A percentile compares a stretch with the other conserved stretches of the same genome.
These are phyloP conservation scores for Phyllotreta striolata DNA, from an alignment of 2,888 invertebrate species.

Conservation along the genomic window DNA sequence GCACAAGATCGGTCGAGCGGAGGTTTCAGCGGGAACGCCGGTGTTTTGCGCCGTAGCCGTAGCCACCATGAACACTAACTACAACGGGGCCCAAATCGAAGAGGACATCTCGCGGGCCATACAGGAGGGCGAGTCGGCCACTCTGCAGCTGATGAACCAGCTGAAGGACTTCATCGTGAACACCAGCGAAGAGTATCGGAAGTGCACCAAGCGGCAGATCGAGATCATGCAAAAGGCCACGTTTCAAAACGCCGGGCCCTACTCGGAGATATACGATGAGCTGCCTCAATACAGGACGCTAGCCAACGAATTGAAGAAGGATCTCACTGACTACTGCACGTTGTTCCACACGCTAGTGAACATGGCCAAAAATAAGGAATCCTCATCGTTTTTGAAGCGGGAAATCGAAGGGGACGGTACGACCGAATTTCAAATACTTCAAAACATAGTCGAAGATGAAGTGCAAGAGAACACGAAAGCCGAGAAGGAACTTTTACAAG, in stretches of 20 bases:
- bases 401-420: constrained; percentile 33
- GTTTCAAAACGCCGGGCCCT: constrained; percentile 45
- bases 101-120: constrained; percentile 47
- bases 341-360: constrained; percentile 54
- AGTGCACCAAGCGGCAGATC: constrained; percentile 56
- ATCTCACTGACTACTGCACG: constrained; percentile 53
- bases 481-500: constrained; percentile 53
- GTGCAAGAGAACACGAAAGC: constrained; percentile 53
- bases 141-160: constrained; percentile 54
- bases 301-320: constrained; percentile 53
- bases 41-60: constrained; percentile 20
- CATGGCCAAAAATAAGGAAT: constrained; percentile 50
- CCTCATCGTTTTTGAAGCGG: constrained; percentile 25
- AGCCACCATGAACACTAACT: constrained; percentile 15
- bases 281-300: constrained; percentile 53
- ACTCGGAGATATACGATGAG: constrained; percentile 54
- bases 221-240: constrained; percentile 52
- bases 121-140: constrained; percentile 51
- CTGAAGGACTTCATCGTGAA: constrained; percentile 52
- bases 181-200: constrained; percentile 55
- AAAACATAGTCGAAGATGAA: constrained; percentile 48
- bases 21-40: constrained; percentile 22
- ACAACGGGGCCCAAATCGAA: constrained; percentile 30
- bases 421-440: constrained; percentile 49
- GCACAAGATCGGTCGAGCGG: background rate